Conservation (phyloP, 2,113 vertebrate species). For the Triplophysa rosa region DNA sequence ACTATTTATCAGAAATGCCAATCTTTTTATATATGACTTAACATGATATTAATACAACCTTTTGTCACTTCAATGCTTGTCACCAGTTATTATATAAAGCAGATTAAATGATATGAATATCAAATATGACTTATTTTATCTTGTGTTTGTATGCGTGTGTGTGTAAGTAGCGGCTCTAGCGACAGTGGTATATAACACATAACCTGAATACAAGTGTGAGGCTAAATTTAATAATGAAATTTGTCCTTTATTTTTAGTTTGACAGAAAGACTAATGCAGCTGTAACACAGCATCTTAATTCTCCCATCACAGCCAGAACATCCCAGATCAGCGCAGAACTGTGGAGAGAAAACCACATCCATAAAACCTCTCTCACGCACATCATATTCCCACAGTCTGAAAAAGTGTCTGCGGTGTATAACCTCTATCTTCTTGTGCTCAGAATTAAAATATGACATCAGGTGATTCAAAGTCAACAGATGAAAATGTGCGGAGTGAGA, state of each 20-base stretch:
- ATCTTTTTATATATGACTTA: neutral
- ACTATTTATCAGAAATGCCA: neutral
- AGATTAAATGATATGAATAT: neutral
- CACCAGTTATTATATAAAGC: conserved; percentile 3
- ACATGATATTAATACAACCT: neutral
- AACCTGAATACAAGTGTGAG: neutral
- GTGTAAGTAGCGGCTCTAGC: neutral
- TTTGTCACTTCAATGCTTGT: neutral
- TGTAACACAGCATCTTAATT: neutral
- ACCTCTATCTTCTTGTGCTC: no score
- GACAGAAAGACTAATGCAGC: neutral
- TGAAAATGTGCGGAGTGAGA: no score
- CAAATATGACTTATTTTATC: neutral
- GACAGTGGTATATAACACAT: neutral
- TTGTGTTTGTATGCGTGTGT: neutral
- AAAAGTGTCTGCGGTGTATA: no score
- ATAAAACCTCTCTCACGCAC: no score
- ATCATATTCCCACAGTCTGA: no score
- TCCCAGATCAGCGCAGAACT: conserved; percentile 31
- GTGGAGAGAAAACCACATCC: neutral
- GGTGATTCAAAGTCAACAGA: no score
- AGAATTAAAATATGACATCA: no score
- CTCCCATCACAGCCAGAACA: neutral
- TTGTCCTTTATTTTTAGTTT: neutral
- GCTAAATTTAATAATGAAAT: conserved; percentile 35